phyloP scores from a whole-genome alignment of 2,888 invertebrate species.

The Phanerotoma sp. region DNA sequence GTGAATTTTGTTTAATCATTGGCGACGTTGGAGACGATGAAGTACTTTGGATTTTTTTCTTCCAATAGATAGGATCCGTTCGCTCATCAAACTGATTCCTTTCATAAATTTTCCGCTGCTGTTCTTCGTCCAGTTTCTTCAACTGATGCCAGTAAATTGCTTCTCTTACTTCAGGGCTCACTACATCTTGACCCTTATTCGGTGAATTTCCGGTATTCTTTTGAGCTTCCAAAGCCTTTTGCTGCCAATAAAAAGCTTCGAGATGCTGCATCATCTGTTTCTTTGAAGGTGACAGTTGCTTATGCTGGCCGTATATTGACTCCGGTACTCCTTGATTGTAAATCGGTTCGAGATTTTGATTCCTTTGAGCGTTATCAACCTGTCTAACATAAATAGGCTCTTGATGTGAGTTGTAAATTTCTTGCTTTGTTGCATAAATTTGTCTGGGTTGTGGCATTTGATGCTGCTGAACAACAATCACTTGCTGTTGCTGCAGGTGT shows the following conservation, averaged over 20 bases:
- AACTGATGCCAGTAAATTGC: conserved; percentile 71
- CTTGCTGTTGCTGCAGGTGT: conserved; percentile 1
- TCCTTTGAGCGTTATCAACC: conserved; percentile 24
- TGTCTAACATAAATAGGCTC: conserved; percentile 11
- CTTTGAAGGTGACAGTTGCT: conserved; percentile 47
- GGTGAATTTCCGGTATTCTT: conserved; percentile 30
- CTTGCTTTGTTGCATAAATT: conserved; percentile 22
- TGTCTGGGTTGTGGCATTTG: conserved; percentile 14
- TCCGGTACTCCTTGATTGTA: conserved; percentile 39
- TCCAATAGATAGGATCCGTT: conserved; percentile 30
- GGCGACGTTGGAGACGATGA: conserved; percentile 19
- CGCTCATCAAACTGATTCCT: conserved; percentile 38
- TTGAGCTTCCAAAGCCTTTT: conserved; percentile 49
- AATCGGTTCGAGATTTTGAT: conserved; percentile 32
- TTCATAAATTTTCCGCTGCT: conserved; percentile 48
- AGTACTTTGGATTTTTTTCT: conserved; percentile 29
- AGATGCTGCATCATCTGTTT: conserved; percentile 49
- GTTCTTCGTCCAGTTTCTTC: conserved; percentile 67
- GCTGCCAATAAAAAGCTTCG: conserved; percentile 53
- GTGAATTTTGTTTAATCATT: conserved; percentile 35
- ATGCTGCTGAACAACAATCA: conserved; percentile 8
- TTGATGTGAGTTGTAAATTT: conserved; percentile 4
- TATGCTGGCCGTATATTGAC: conserved; percentile 32
- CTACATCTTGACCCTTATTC: conserved; percentile 30
- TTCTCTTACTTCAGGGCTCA: conserved; percentile 56